These are phyloP conservation scores for Nephotettix cincticeps DNA, from an alignment of 1,140 invertebrate genomes.

Conservation along the genomic window DNA sequence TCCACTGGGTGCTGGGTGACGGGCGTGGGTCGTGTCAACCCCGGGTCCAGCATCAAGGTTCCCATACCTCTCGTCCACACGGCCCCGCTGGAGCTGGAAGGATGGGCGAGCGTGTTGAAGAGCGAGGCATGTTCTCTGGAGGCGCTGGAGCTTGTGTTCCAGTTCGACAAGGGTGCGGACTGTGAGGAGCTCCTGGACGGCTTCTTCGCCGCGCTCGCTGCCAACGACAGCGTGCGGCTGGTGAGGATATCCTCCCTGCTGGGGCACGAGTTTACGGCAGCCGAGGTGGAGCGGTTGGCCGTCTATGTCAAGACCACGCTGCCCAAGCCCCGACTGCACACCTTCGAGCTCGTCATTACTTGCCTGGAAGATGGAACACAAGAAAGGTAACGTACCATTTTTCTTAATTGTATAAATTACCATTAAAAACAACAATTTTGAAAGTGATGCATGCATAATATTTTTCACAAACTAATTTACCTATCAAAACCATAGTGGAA, in stretches of 20 bases:
- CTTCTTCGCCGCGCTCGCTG: conserved; percentile 50
- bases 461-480: no score
- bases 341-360: conserved; percentile 54
- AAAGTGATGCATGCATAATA: no score
- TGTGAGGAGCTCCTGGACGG: conserved; percentile 46
- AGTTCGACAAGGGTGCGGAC: conserved; percentile 50
- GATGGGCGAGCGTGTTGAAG: conserved; percentile 51
- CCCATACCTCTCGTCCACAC: conserved; percentile 50
- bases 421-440: no score
- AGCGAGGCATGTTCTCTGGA: conserved; percentile 50
- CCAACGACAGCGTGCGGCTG: conserved; percentile 51
- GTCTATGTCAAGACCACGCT: conserved; percentile 50
- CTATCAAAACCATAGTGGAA: no score
- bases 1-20: conserved; percentile 21
- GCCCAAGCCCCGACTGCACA: conserved; percentile 50
- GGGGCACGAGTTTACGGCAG: conserved; percentile 50
- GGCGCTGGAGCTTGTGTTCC: conserved; percentile 52
- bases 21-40: conserved; percentile 14
- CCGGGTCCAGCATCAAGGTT: conserved; percentile 40
- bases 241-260: conserved; percentile 52
- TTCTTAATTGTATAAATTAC: no score
- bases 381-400: conserved; percentile 48
- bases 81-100: conserved; percentile 49
- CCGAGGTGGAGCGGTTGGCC: conserved; percentile 49
- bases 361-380: conserved; percentile 53